Base-by-base conservation (phyloP, 35 echinoderm and acorn worm species). In the Ophiothrix spiculata region DNA sequence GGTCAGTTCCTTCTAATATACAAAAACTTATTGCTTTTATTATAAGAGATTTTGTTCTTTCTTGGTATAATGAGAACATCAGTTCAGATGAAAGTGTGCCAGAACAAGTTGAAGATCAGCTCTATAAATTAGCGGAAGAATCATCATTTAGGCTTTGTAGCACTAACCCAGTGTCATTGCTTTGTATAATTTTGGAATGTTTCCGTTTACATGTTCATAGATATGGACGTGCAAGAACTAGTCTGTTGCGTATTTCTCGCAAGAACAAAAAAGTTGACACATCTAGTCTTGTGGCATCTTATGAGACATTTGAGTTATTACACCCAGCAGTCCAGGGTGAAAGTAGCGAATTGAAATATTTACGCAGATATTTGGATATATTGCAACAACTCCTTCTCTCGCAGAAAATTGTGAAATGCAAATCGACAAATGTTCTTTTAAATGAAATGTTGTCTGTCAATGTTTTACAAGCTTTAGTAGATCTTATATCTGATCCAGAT, bases 361-460 rank as follows among this genome's bases (percentile, higher is more conserved):
- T 69, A n/a, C 60, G 60, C 25, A 69, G 60, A 25, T 69, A 28
- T 25, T 4, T 69, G 8, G 60, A 69, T 25, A 69, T 69, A 15
- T 69, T 69, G 23, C 60, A 69, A 25, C 17, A 28, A 25, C 10
- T 69, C 1, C 25, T 69, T 4, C 60, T 69, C 3, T n/a, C 60
- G 2, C 23, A 6, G 29, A n/a, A 69, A 6, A 69, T 69, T 10
- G 60, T 69, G 60, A 15, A 69, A 25, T 69, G 60, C 23, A 69
- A 69, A n/a, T 15, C 60, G 29, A 25, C 60, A 4, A 15, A 69
- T 69, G 6, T 12, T 10, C 60, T 69, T 15, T 28, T 69, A 15
- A 69, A 69, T 69, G 60, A 69, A 69, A 69, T 69, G 17, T 69
- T 69, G 25, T 69, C 60, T 10, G 60, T 69, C 16, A 69, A 69